Base-by-base conservation (phyloP, 35 echinoderm and acorn worm species). In the Patiria miniata region DNA sequence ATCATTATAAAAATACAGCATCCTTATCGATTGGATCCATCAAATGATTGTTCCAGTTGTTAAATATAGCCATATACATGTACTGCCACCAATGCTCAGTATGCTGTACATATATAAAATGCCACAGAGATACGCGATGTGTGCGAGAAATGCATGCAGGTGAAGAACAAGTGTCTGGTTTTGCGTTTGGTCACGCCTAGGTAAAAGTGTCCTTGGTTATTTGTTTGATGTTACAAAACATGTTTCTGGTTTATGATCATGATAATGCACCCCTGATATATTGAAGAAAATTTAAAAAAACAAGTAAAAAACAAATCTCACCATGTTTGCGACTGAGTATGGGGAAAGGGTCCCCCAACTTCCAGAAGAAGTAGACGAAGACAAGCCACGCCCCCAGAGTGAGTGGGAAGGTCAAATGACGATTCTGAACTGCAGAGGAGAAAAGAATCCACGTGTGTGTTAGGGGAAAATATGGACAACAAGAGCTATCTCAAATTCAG, bases 281-380 rank as follows among this genome's bases (percentile, higher is more conserved):
- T 16, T 52, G 28, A 44, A 19, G n/a, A 39, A 22, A 36, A 37
- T 32, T 29, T 81, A 80, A 4, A 22, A 30, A 30, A 52, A 29
- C 8, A 78, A 17, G 7, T 55, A 16, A 30, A 56, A 9, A 40
- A 37, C 1, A 78, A 4, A 47, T 47, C 42, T 47, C 42, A 47
- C 42, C 96, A 95, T 99, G 96, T 52, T 99, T 94, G 2, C 89
- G 89, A 52, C 96, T 99, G 23, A 99, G 54, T 47, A 99, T 99
- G 2, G 96, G 96, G 76, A 99, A 99, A 28, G 96, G 96, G 86
- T 99, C 96, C 0, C 96, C 96, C 1, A 99, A 79, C 86, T 95
- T 99, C 96, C 96, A 99, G 54, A 99, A 99, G 77, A 95, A 99
- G 78, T 95, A 99, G 60, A 99, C 94, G 79, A 95, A 99, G 53